phyloP scores from a whole-genome alignment of 2,113 vertebrate genomes.

The Poeciliopsis prolifica region DNA sequence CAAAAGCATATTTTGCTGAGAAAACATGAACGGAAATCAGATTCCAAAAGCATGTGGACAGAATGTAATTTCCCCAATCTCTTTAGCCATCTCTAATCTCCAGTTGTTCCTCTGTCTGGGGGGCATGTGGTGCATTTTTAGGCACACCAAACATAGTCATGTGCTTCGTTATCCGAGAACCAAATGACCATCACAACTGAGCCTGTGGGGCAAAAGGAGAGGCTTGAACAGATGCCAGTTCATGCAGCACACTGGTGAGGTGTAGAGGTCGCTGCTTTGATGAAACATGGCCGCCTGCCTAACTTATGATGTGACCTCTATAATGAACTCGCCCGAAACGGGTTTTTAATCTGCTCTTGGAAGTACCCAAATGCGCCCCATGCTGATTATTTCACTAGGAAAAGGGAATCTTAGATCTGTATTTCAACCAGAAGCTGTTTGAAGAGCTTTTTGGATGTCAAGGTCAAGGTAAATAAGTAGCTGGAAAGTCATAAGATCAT shows the following conservation, averaged over 20 bases:
- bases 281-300: conserved; percentile 46
- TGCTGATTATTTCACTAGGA: conserved; percentile 30
- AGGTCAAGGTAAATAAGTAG: neutral
- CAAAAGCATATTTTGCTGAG: conserved; percentile 11
- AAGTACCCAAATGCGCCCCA: conserved; percentile 24
- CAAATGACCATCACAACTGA: conserved; percentile 35
- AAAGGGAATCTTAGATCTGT: conserved; percentile 10
- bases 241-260: conserved; percentile 23
- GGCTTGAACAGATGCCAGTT: conserved; percentile 54
- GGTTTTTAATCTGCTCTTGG: conserved; percentile 42
- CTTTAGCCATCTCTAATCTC: too few species aligned
- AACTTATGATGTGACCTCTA: conserved; percentile 56
- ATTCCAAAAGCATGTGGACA: too few species aligned
- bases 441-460: neutral
- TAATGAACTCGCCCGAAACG: conserved; percentile 14
- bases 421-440: conserved; percentile 1
- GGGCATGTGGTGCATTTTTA: conserved; percentile 26
- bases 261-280: conserved; percentile 54
- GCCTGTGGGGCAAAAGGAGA: conserved; percentile 48
- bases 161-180: conserved; percentile 61
- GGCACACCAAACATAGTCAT: conserved; percentile 24
- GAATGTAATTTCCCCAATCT: too few species aligned
- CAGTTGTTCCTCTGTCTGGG: neutral
- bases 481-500: conserved; percentile 9
- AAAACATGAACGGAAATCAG: too few species aligned